A percentile compares a stretch with the other conserved stretches of the same genome.
Conservation (phyloP, 2,888 invertebrate genomes). For the Helicoverpa assulta region DNA sequence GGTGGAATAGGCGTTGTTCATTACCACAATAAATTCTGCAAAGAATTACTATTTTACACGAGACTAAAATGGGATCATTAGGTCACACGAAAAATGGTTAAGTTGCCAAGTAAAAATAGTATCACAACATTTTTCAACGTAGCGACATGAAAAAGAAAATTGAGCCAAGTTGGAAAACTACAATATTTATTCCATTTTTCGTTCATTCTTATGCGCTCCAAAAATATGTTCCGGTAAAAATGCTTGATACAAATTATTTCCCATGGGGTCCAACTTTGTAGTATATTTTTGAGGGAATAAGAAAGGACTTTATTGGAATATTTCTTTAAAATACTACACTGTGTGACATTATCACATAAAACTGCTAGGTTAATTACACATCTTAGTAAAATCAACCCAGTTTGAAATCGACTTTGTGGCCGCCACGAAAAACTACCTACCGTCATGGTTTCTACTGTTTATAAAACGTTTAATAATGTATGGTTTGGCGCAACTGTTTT, state of each 20-base stretch:
- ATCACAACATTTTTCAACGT: conserved; percentile 16
- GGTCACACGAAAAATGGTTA: not conserved
- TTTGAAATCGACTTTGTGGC: conserved; percentile 6
- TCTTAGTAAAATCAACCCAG: conserved; percentile 16
- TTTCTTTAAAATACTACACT: not conserved
- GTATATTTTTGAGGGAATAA: not conserved
- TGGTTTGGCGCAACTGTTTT: not conserved
- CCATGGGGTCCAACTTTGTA: not conserved
- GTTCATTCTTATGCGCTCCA: not conserved
- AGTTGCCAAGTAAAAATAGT: conserved; percentile 35
- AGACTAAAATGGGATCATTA: conserved; percentile 12
- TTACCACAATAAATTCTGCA: conserved; percentile 8
- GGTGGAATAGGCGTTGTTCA: conserved; percentile 8
- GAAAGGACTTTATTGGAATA: not conserved
- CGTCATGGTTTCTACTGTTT: not conserved
- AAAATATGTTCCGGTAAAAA: not conserved
- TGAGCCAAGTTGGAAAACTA: conserved; percentile 18
- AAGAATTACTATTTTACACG: not conserved
- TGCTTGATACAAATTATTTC: not conserved
- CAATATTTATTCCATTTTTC: not conserved
- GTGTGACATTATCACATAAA: conserved; percentile 23
- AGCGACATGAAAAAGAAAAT: not conserved
- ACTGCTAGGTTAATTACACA: conserved; percentile 24
- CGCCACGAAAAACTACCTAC: not conserved
- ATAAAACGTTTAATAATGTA: not conserved